Conservation (phyloP, 2,797 vertebrate genomes). For the Sciaenops ocellatus region DNA sequence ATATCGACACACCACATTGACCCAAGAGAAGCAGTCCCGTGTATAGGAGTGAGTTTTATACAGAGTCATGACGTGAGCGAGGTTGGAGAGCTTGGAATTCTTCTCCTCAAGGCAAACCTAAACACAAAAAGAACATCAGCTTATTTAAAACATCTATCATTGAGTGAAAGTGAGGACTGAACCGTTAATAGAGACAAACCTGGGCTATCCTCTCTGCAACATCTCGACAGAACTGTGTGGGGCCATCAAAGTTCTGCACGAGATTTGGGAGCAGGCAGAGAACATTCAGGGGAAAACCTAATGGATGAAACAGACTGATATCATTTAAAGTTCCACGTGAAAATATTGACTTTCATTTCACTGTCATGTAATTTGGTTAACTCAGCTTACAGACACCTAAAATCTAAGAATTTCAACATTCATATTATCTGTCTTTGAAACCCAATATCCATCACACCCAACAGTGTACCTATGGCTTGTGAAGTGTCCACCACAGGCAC, state of each 20-base stretch:
- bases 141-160: background rate
- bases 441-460: background rate
- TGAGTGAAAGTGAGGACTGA: background rate
- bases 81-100: slow-evolving; percentile 95
- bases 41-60: slow-evolving; percentile 98
- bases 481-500: slow-evolving; percentile 96
- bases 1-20: slow-evolving; percentile 97
- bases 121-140: background rate
- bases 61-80: slow-evolving; percentile 98
- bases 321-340: background rate
- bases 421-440: background rate
- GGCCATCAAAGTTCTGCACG: slow-evolving; percentile 95
- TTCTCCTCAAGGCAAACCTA: slow-evolving; percentile 98
- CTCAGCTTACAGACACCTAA: background rate
- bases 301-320: background rate
- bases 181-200: slow-evolving; percentile 77
- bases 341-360: background rate
- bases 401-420: background rate
- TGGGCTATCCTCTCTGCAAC: slow-evolving; percentile 95
- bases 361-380: background rate
- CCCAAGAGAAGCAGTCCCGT: slow-evolving; percentile 95
- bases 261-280: slow-evolving; percentile 97
- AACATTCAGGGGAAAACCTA: slow-evolving; percentile 98
- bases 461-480: slow-evolving; percentile 91
- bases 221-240: slow-evolving; percentile 95